Evolutionary conservation across 2,888 invertebrate species (phyloP).

Genomic region (Stramonita haemastoma): DNA sequence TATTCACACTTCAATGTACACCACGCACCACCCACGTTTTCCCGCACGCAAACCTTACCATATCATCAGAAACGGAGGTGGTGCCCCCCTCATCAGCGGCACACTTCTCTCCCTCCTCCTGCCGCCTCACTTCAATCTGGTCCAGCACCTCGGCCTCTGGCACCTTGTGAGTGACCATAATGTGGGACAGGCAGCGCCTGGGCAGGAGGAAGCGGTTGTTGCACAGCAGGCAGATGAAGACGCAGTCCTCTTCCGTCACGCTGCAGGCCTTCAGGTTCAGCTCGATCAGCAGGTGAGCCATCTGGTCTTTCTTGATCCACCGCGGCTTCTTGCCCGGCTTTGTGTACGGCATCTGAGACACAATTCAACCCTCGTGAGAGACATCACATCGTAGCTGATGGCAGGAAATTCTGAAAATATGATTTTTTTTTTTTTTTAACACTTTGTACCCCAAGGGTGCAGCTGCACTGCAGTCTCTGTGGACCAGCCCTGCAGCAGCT

Average conservation of each 20-base stretch:
- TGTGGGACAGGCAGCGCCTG: slow-evolving; percentile 62
- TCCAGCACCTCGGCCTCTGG: slow-evolving; percentile 53
- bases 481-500: no score
- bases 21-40: no score
- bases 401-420: no score
- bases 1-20: no score
- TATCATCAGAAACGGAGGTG: not conserved
- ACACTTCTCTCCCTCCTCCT: slow-evolving; percentile 32
- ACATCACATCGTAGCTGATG: no score
- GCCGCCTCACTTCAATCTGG: slow-evolving; percentile 43
- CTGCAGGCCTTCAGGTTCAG: slow-evolving; percentile 21
- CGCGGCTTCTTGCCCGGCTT: slow-evolving; percentile 29
- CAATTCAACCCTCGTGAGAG: no score
- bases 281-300: slow-evolving; percentile 41
- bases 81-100: not conserved
- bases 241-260: slow-evolving; percentile 45
- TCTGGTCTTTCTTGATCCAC: slow-evolving; percentile 44
- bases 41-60: slow-evolving; percentile 5
- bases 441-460: no score
- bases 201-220: slow-evolving; percentile 64
- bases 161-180: slow-evolving; percentile 62
- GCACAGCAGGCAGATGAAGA: slow-evolving; percentile 61
- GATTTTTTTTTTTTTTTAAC: no score
- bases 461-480: no score
- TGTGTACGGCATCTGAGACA: slow-evolving; percentile 22